Evolutionary conservation across 2,888 invertebrate species (phyloP).

Genomic region (Seladonia tumulorum): DNA sequence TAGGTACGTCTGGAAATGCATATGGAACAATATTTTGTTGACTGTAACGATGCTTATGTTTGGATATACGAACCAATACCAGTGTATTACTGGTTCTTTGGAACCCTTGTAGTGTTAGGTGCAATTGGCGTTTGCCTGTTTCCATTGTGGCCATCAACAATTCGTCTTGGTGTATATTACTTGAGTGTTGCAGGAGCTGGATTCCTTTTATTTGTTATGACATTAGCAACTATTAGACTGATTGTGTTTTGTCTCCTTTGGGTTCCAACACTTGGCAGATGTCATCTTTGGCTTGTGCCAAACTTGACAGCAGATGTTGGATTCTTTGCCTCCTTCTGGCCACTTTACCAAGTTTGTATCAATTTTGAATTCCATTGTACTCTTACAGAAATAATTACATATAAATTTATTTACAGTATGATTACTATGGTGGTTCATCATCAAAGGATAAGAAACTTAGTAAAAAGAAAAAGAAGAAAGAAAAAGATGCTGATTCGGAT

Average conservation of each 20-base stretch:
- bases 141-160: slow-evolving; percentile 98
- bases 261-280: slow-evolving; percentile 93
- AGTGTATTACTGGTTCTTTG: slow-evolving; percentile 96
- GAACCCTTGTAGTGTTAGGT: slow-evolving; percentile 94
- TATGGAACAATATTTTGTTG: slow-evolving; percentile 96
- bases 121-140: slow-evolving; percentile 98
- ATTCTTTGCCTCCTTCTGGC: slow-evolving; percentile 99
- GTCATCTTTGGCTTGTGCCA: slow-evolving; percentile 99
- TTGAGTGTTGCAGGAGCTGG: slow-evolving; percentile 97
- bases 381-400: not conserved
- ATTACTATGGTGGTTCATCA: slow-evolving; percentile 89
- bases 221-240: slow-evolving; percentile 94
- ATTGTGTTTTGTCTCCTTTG: slow-evolving; percentile 97
- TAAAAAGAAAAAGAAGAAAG: slow-evolving; percentile 91
- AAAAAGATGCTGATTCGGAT: slow-evolving; percentile 92
- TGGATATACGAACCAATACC: slow-evolving; percentile 99
- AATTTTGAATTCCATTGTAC: not conserved
- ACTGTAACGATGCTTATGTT: slow-evolving; percentile 97
- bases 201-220: slow-evolving; percentile 96
- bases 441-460: slow-evolving; percentile 85
- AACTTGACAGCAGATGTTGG: slow-evolving; percentile 99
- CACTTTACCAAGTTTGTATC: slow-evolving; percentile 92
- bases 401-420: slow-evolving; percentile 86
- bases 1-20: slow-evolving; percentile 97
- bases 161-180: slow-evolving; percentile 97